Evolutionary conservation across 2,797 vertebrate species (phyloP).

Genomic region (Anguilla megastoma): DNA sequence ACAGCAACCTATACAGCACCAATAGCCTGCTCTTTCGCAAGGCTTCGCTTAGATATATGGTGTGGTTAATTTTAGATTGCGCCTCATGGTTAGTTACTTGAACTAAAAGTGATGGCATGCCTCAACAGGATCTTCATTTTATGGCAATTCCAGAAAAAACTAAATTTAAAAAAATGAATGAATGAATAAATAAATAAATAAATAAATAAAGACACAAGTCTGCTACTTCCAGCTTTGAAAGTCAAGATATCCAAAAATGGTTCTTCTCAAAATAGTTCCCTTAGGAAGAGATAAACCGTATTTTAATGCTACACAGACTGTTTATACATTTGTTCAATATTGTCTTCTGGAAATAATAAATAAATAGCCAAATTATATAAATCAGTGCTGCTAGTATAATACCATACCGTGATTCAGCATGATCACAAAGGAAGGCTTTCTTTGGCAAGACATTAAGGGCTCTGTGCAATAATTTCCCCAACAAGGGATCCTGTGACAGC

Average conservation of each 20-base stretch:
- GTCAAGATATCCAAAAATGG: background rate
- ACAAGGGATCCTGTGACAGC: background rate
- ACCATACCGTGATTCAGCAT: background rate
- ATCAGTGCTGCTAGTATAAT: background rate
- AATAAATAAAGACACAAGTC: background rate
- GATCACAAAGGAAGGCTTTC: background rate
- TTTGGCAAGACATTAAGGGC: background rate
- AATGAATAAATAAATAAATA: background rate
- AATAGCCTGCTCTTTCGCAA: slow-evolving; percentile 10
- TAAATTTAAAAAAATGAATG: background rate
- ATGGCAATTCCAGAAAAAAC: background rate
- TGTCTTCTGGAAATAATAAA: background rate
- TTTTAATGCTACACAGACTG: background rate
- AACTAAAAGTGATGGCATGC: slow-evolving; percentile 3
- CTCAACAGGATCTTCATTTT: background rate
- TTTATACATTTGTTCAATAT: background rate
- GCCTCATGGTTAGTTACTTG: slow-evolving; percentile 1
- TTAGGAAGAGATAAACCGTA: background rate
- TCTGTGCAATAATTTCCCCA: background rate
- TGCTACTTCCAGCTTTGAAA: background rate
- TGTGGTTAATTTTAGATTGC: slow-evolving; percentile 3
- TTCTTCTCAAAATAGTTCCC: background rate
- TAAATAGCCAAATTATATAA: background rate
- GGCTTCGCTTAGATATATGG: background rate
- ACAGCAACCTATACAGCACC: slow-evolving; percentile 1